Conservation (phyloP, 2,113 vertebrate species). For the Reinhardtius hippoglossoides region DNA sequence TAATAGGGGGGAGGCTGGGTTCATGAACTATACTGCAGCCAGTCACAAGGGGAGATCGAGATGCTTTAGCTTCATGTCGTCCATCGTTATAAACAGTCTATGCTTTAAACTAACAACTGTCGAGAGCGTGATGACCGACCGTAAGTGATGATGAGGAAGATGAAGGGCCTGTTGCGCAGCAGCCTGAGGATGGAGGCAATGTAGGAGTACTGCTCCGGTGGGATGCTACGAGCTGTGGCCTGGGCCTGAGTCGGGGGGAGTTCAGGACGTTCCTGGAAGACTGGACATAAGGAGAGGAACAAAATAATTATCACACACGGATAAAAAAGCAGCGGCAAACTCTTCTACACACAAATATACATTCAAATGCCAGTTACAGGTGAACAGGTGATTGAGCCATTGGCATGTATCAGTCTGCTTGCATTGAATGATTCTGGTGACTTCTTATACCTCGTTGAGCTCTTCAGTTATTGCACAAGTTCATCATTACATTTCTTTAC, state of each 20-base stretch:
- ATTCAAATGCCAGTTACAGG: no score
- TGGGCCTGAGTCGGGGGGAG: slow-evolving; percentile 91
- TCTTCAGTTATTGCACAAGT: no score
- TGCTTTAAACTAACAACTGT: not conserved
- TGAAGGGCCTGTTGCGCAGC: slow-evolving; percentile 88
- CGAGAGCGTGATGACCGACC: slow-evolving; percentile 77
- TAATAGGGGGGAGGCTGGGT: no score
- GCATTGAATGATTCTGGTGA: no score
- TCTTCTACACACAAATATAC: not conserved
- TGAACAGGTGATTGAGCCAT: no score
- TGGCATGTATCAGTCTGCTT: no score
- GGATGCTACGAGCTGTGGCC: slow-evolving; percentile 82
- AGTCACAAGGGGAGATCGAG: no score
- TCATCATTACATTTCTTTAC: no score
- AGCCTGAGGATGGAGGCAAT: slow-evolving; percentile 85
- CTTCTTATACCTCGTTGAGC: no score
- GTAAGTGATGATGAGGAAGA: slow-evolving; percentile 90
- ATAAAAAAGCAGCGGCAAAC: not conserved
- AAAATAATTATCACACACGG: not conserved
- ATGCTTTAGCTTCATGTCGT: no score
- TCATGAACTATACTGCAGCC: no score
- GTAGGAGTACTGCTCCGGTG: slow-evolving; percentile 85
- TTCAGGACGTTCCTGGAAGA: slow-evolving; percentile 91
- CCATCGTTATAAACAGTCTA: no score
- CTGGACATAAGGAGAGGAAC: slow-evolving; percentile 69